Evolutionary conservation across 2,113 vertebrate species (phyloP), one percentile per base, ranked within the genome.

Genomic region (Cygnus atratus): DNA sequence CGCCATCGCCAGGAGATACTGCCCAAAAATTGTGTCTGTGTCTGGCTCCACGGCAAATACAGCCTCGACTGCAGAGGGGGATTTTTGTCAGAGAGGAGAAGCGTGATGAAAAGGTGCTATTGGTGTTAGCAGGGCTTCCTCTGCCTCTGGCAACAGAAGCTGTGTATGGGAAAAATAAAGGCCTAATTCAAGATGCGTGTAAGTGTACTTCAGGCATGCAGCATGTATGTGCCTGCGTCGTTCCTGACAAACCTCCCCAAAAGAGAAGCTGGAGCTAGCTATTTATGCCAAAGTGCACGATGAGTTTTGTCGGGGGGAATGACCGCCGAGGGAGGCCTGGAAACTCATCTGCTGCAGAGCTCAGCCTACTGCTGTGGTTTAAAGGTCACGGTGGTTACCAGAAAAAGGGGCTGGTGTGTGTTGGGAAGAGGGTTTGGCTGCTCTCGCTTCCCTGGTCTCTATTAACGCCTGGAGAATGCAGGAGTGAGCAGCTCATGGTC

Each of bases 321-420:
- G 50, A 28, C 70, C 92, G 92, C 92, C 86, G 90, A 84, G 73
- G 72, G 86, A 93, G n/a, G 62, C 20, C 80, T 91, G 84, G 80
- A 79, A 87, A 84, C 70, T 79, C 87, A 33, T 87, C 63, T 87
- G 74, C 95, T 84, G 73, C 3, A 4, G 44, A 0, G 7, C 55
- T 86, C 88, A 92, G 52, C 55, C 20, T 71, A 9, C 48, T 61
- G 2, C 33, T 90, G 90, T 4, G 11, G 82, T 71, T 76, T 91
- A 90, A 80, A 90, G 92, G 83, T 88, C 73, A 6, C 22, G 28
- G 46, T 77, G 91, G 83, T 71, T 78, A 93, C 83, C 83, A 88
- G 76, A 37, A 58, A 59, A 91, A 43, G 39, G 48, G 35, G 72
- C 87, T 95, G 74, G 39, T 25, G 29, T 76, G 58, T 9, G 5